phyloP scores from a whole-genome alignment of 2,113 vertebrate species.

The Bettongia penicillata region DNA sequence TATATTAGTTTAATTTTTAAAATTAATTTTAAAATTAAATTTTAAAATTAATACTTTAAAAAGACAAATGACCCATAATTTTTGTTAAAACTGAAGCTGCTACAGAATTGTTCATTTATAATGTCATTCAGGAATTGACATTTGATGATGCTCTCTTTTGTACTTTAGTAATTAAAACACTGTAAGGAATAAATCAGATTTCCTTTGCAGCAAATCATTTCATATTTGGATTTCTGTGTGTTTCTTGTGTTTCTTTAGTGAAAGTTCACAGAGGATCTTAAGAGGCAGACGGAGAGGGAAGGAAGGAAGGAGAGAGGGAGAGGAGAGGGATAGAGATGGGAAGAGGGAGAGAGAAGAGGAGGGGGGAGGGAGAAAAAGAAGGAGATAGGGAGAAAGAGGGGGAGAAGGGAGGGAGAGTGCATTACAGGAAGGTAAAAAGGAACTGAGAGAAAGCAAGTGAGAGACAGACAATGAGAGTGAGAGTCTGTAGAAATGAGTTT shows the following conservation, averaged over 20 bases:
- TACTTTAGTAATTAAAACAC: neutral
- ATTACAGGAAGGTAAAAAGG: neutral
- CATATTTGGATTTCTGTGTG: neutral
- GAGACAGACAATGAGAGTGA: neutral
- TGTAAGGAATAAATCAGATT: neutral
- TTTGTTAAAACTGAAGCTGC: neutral
- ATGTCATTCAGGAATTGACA: neutral
- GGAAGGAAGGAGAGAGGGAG: neutral
- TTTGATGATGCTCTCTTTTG: neutral
- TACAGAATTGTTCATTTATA: slow-evolving; percentile 5
- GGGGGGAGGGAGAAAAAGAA: neutral
- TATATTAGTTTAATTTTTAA: slow-evolving; percentile 13
- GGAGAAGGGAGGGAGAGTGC: no score
- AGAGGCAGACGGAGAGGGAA: neutral
- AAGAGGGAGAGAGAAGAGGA: neutral
- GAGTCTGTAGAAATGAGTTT: neutral
- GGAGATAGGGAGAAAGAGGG: no score
- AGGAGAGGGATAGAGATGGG: neutral
- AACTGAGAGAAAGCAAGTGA: neutral
- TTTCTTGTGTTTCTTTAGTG: neutral
- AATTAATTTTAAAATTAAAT: no score
- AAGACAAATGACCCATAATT: neutral
- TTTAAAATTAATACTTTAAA: neutral
- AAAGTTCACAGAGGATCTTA: neutral
- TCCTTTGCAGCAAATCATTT: neutral